Percentiles rank a stretch among this genome's conserved stretches.
Conservation (phyloP, 2,888 invertebrate genomes). For the Micropterix aruncella region DNA sequence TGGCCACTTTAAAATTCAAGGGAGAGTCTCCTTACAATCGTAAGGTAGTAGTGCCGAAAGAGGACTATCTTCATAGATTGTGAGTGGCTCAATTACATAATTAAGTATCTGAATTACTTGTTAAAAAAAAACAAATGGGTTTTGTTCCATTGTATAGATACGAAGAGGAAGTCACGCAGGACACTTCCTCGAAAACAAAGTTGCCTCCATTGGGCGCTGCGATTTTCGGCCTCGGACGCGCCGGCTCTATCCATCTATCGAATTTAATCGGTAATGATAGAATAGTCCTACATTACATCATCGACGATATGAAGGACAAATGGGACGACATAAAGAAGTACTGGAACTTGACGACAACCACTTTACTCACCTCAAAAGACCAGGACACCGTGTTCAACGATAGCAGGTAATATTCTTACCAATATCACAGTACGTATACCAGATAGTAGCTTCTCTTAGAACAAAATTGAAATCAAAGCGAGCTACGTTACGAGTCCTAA, state of each 20-base stretch:
- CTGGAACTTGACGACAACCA: constrained; percentile 32
- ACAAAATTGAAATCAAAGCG: too few species aligned
- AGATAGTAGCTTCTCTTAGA: too few species aligned
- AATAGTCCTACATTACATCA: constrained; percentile 35
- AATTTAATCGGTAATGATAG: constrained; percentile 33
- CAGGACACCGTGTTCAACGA: constrained; percentile 35
- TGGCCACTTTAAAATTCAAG: neutral
- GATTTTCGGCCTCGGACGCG: constrained; percentile 43
- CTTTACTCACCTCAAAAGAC: constrained; percentile 32
- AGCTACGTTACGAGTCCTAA: too few species aligned
- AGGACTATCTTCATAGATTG: neutral
- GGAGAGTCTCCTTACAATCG: neutral
- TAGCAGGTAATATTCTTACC: too few species aligned
- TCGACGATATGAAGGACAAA: constrained; percentile 35
- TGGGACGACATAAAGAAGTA: constrained; percentile 29
- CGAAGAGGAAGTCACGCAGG: constrained; percentile 22
- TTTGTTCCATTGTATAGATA: too few species aligned
- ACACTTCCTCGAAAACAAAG: constrained; percentile 15
- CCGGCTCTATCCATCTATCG: constrained; percentile 43
- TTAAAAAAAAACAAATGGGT: too few species aligned
- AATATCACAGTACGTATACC: too few species aligned
- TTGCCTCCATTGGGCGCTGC: constrained; percentile 28
- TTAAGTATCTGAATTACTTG: constrained; percentile 1
- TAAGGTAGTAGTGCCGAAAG: neutral
- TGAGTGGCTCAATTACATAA: neutral